Evolutionary conservation across 2,797 vertebrate species (phyloP), one percentile per base, ranked within the genome.

Genomic region (Dipus sagitta): DNA sequence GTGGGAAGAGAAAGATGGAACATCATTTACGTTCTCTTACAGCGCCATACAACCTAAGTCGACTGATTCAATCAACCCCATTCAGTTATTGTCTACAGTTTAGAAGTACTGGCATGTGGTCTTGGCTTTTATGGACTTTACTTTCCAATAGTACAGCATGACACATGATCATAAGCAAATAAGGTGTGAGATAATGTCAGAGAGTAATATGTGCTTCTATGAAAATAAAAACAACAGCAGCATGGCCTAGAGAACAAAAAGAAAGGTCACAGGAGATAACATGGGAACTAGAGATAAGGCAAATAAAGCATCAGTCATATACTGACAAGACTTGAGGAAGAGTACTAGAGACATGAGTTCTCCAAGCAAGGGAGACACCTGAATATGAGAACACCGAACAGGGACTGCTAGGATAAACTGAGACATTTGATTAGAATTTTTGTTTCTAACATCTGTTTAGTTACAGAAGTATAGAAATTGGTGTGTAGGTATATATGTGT

Each of bases 191-290:
- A 24, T 6, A 20, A 15, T 67, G 7, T 64, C 71, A 82, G 47
- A 77, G 26, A 93, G 4, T 52, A 85, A 79, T 24, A 38, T 0
- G n/a, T 62, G 28, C n/a, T 75, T 84, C 94, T 62, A 76, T 82
- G 38, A 82, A 71, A 82, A 90, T n/a, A 68, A 86, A 88, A 89
- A 32, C 18, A 75, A n/a, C 88, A 85, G 6, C 47, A 81, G 6
- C 47, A 81, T n/a, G 13, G 3, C 6, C 34, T 47, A 32, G 67
- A 79, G 30, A 78, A 24, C 52, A 77, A 14, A 78, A 26, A 24
- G 20, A 8, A 1, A 12, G 32, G 9, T 62, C n/a, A 82, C 47
- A 82, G 21, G n/a, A 86, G n/a, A 72, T n/a, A n/a, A 26, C 38
- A 58, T 52, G 15, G 64, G 62, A 93, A 54, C 28, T 52, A 68